These are phyloP conservation scores for Plotosus lineatus DNA, from an alignment of 2,113 vertebrate genomes.

Conservation along the genomic window DNA sequence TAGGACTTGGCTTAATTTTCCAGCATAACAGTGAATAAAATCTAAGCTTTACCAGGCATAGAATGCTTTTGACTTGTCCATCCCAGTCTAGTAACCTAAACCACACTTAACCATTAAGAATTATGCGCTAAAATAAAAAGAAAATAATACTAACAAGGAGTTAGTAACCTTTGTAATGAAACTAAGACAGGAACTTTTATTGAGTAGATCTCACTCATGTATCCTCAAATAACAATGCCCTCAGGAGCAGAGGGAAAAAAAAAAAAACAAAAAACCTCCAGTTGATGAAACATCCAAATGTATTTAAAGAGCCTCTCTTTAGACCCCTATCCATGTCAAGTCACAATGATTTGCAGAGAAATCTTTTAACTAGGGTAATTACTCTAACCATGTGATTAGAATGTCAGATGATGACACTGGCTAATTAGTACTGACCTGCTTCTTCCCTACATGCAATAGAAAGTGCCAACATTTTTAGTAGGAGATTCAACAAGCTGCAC, in stretches of 20 bases:
- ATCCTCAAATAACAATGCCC: slow-evolving; percentile 54
- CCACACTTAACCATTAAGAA: background rate
- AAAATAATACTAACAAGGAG: background rate
- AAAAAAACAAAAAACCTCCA: slow-evolving; percentile 12
- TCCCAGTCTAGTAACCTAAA: background rate
- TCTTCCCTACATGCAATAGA: slow-evolving; percentile 59
- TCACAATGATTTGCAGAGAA: slow-evolving; percentile 59
- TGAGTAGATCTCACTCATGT: slow-evolving; percentile 17
- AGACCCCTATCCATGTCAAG: slow-evolving; percentile 56
- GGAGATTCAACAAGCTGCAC: slow-evolving; percentile 24
- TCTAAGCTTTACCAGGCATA: background rate
- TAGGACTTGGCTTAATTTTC: background rate
- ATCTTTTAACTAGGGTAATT: slow-evolving; percentile 72
- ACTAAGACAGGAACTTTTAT: slow-evolving; percentile 15
- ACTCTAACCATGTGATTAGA: slow-evolving; percentile 73
- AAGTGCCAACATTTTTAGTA: slow-evolving; percentile 45
- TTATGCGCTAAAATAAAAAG: background rate
- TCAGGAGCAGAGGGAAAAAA: slow-evolving; percentile 50
- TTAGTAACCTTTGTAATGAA: slow-evolving; percentile 33
- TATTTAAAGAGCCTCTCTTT: slow-evolving; percentile 63
- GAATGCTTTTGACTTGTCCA: background rate
- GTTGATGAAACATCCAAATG: slow-evolving; percentile 48
- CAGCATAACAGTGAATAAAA: background rate
- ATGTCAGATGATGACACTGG: slow-evolving; percentile 73
- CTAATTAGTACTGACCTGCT: slow-evolving; percentile 73